A percentile compares a stretch with the other conserved stretches of the same genome.
These are phyloP conservation scores for Crotalus helleri DNA, from an alignment of 2,113 vertebrate genomes.

Conservation along the genomic window DNA sequence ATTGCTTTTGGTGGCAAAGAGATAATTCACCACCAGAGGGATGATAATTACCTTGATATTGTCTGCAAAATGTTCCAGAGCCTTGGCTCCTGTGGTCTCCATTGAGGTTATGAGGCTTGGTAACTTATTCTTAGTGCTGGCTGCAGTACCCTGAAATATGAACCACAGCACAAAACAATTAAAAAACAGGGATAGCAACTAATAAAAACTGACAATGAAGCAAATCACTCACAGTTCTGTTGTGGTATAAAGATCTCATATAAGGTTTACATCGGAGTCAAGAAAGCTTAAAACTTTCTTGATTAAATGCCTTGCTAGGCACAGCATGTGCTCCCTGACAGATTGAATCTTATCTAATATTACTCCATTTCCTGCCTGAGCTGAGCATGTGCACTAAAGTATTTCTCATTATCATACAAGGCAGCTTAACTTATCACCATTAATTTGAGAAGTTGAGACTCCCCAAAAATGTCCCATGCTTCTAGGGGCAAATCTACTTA, in stretches of 20 bases:
- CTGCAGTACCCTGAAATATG: constrained; percentile 85
- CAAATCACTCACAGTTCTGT: neutral
- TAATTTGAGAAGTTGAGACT: neutral
- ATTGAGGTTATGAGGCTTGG: constrained; percentile 94
- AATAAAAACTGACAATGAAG: neutral
- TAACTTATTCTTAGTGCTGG: constrained; percentile 98
- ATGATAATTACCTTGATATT: constrained; percentile 86
- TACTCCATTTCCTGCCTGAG: neutral
- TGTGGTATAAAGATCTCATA: neutral
- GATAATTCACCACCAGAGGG: neutral
- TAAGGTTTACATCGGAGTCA: neutral
- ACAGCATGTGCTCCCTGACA: neutral
- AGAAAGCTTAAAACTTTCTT: neutral
- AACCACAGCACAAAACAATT: neutral
- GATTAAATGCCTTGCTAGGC: neutral
- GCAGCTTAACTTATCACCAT: neutral
- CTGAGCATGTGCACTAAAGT: neutral
- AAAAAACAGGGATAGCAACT: neutral
- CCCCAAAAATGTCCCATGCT: neutral
- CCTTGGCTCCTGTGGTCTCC: constrained; percentile 94
- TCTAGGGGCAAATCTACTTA: neutral
- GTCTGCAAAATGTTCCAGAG: constrained; percentile 96
- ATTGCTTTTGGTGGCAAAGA: neutral
- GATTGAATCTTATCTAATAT: neutral
- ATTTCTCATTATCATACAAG: neutral